Evolutionary conservation across 2,113 vertebrate genomes (phyloP).

Genomic region (Engystomops pustulosus): DNA sequence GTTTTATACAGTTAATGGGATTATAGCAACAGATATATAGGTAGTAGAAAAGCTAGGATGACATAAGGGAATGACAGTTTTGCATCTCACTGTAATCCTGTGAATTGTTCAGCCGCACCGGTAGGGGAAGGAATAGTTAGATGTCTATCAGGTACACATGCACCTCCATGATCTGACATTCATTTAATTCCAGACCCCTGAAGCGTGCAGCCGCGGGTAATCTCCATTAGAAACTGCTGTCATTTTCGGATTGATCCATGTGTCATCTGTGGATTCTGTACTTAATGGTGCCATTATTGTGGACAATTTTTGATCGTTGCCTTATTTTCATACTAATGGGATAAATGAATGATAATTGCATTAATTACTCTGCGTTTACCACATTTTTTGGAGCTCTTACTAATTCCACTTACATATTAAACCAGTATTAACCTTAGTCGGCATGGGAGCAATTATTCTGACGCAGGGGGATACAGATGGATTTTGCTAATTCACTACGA

Average conservation of each 20-base stretch:
- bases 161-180: neutral
- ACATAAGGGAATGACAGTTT: neutral
- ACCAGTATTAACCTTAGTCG: slow-evolving; percentile 34
- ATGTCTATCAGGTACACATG: slow-evolving; percentile 11
- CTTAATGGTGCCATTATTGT: slow-evolving; percentile 21
- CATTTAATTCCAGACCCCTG: slow-evolving; percentile 20
- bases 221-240: slow-evolving; percentile 21
- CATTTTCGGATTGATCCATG: slow-evolving; percentile 9
- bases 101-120: neutral
- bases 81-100: neutral
- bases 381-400: slow-evolving; percentile 21
- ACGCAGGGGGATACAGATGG: neutral
- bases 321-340: slow-evolving; percentile 63
- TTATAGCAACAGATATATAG: neutral
- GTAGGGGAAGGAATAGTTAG: neutral
- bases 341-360: slow-evolving; percentile 55
- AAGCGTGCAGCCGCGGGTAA: slow-evolving; percentile 23
- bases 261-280: slow-evolving; percentile 1
- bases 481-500: neutral
- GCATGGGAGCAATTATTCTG: slow-evolving; percentile 17
- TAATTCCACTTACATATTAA: slow-evolving; percentile 27
- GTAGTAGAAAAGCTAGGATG: neutral
- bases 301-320: slow-evolving; percentile 8
- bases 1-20: neutral
- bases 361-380: slow-evolving; percentile 37